Base-by-base conservation (phyloP, 2,888 invertebrate genomes). In the Macaria notata region DNA sequence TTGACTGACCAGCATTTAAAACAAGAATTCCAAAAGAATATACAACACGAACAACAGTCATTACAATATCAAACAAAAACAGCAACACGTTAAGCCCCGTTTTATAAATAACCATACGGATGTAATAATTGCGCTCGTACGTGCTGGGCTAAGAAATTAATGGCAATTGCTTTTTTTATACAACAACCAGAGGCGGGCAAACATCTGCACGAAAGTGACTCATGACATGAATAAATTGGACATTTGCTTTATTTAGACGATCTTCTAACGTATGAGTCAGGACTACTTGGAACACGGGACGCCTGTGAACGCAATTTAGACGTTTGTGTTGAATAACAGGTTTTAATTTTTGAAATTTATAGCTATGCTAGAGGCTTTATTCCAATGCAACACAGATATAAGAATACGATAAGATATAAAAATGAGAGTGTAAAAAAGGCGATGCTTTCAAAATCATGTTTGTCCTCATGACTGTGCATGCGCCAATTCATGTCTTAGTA, bases 161-260 rank as follows among this genome's bases (percentile, higher is more conserved):
- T 62, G 44, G 56, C 61, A 58, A 59, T 59, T 56, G 44, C 44
- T 62, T 63, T 62, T 63, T 56, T 51, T 56, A 46, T n/a, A 54
- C 30, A 19, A 52, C 36, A 57, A 51, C 47, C 50, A 49, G 47
- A 59, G 49, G 49, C 59, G 53, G 52, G 54, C 61, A 52, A 56
- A 63, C 66, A 66, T 66, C 59, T 66, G 66, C 59, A 54, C 47
- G 58, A 41, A 49, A 31, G 48, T 62, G 60, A 64, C 48, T 64
- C 65, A 63, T 49, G 54, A 59, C 46, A 51, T 48, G 54, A 54
- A 54, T 59, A 48, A 54, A 54, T 59, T 59, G 50, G 50, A 48
- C 58, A 44, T 54, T 48, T n/a, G 59, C 54, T 59, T 54, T 45
- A 54, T 59, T 50, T 58, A 58, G 58, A 47, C 38, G 58, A 49